These are phyloP conservation scores for Hestina assimilis DNA, from an alignment of 1,140 invertebrate genomes.

Conservation along the genomic window DNA sequence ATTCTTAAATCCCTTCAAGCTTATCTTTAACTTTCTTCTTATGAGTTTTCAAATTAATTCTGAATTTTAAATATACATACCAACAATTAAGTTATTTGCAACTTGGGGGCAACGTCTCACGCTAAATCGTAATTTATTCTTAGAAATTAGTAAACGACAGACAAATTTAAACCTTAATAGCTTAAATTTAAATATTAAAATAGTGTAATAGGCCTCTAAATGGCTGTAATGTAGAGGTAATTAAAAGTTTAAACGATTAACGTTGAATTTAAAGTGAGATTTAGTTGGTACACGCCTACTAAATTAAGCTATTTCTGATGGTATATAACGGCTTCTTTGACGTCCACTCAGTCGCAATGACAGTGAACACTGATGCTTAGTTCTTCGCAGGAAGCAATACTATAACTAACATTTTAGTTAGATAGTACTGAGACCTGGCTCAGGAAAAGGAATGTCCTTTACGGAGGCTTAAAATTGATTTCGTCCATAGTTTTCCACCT, in stretches of 20 bases:
- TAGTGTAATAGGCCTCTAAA: not conserved
- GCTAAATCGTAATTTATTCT: constrained; percentile 18
- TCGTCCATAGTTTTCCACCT: no score
- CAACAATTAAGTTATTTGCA: constrained; percentile 14
- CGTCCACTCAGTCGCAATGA: no score
- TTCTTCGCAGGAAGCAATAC: no score
- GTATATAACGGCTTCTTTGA: not conserved
- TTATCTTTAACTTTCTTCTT: no score
- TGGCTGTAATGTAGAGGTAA: constrained; percentile 2
- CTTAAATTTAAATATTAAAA: constrained; percentile 8
- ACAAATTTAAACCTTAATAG: constrained; percentile 1
- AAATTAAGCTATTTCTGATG: not conserved
- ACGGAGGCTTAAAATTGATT: no score
- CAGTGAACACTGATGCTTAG: no score
- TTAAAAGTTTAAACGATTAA: constrained; percentile 12
- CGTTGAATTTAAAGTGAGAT: constrained; percentile 6
- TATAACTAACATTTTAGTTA: no score
- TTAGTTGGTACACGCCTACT: constrained; percentile 3
- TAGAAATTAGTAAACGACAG: constrained; percentile 3
- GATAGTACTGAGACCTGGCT: no score
- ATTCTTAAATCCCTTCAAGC: no score
- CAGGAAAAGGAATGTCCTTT: no score
- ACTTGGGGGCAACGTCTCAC: constrained; percentile 14
- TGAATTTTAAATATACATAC: constrained; percentile 2
- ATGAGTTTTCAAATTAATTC: no score